Evolutionary conservation across 2,113 vertebrate genomes (phyloP), one percentile per base, ranked within the genome.

Genomic region (Herpailurus yagouaroundi): DNA sequence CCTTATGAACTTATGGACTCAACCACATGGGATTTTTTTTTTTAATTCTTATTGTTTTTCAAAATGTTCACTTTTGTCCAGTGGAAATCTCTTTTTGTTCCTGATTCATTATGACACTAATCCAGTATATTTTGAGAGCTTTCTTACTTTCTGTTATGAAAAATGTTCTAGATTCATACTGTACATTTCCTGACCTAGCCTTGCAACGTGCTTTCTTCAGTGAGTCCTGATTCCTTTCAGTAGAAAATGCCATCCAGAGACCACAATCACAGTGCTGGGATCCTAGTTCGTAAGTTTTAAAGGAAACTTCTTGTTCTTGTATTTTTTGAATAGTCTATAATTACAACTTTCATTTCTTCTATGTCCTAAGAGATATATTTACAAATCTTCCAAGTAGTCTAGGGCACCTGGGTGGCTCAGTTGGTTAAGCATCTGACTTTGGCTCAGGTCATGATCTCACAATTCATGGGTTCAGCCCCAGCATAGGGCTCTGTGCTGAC

Each of bases 321-420:
- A 63, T 91, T 91, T 96, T 88, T 27, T 87, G 73, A 93, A 68
- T 63, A 88, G 11, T 38, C 66, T 64, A 18, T 55, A 48, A 83
- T 76, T 93, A 52, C 36, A 33, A 71, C 31, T 96, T 91, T 60
- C 94, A 50, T 84, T 73, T 91, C 15, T 95, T 93, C 60, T 95
- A 82, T 88, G n/a, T 19, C 18, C 6, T 31, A 81, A 41, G 3
- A 57, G 18, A 5, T 57, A 45, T 18, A 88, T 89, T 89, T 93
- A 52, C 38, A 82, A 41, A 4, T 64, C 63, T 55, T 57, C 6
- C 11, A n/a, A 71, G 45, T 45, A 45, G 45, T 45, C 45, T 45
- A 45, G 45, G 45, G 45, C 45, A 45, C 45, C 45, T 45, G 45
- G 45, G 45, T 45, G 45, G 45, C 8, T 45, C 1, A 45, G 45